Base-by-base conservation (phyloP, 2,888 invertebrate species). In the Nemapogon koenigi region DNA sequence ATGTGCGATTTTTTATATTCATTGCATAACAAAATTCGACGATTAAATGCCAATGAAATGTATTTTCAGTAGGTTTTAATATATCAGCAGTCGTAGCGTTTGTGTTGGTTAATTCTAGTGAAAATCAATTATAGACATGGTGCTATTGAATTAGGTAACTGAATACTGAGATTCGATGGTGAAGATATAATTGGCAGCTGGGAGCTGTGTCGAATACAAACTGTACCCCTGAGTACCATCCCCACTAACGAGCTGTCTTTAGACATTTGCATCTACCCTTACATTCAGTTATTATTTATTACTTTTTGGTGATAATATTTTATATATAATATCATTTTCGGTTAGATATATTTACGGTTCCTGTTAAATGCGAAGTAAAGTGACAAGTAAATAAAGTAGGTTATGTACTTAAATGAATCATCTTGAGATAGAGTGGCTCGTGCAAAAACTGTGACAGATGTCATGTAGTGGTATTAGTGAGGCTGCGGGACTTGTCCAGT, bases 171-270 rank as follows among this genome's bases (percentile, higher is more conserved):
- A 8, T 26, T 11, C 31, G 7, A 11, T 19, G 4, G 10, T 49
- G 49, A 46, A 52, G 46, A 49, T 49, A 51, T 53, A 52, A 53
- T 50, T 47, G 50, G 40, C 19, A 33, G 33, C 16, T 17, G 31
- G 7, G 11, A 4, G 11, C 28, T 47, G 45, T 47, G 47, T 49
- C 49, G 48, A 47, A 53, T 53, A 50, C 51, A 51, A 52, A 55
- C 52, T 46, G 51, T 53, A 50, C 58, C 59, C 58, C 48, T 45
- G 56, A 54, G 61, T 49, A 55, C 53, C 52, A 59, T 61, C 48
- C 48, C 48, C 52, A 46, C 49, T 57, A 57, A 61, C 58, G 55
- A 57, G n/a, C n/a, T n/a, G n/a, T n/a, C n/a, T n/a, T n/a, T n/a
- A n/a, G n/a, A n/a, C n/a, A n/a, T n/a, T n/a, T n/a, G n/a, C n/a